Base-by-base conservation (phyloP, 2,888 invertebrate genomes). In the Adelognathus sp. region DNA sequence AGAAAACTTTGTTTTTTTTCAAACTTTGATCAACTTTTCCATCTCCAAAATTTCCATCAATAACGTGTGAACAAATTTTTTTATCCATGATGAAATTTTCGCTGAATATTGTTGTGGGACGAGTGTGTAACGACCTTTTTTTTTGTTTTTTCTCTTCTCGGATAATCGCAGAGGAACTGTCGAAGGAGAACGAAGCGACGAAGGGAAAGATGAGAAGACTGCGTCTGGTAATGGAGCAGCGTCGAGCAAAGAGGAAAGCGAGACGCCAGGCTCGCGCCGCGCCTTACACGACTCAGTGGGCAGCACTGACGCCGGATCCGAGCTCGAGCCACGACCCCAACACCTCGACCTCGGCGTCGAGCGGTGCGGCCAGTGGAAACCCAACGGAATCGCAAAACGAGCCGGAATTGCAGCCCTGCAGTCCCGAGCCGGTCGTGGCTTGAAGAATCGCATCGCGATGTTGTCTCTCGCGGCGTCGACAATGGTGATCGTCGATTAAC, bases 211-310 rank as follows among this genome's bases (percentile, higher is more conserved):
- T 98, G 91, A 96, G 97, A 88, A 96, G 97, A 82, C 92, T 98
- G 67, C 95, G 97, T 83, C 93, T 97, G 83, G 97, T 98, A 74
- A 96, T 98, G 97, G 97, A 97, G 85, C 97, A 98, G 91, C 94
- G 97, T 86, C 95, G 97, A 81, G 96, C 92, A 41, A 92, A 93
- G 50, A 91, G 94, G 54, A 92, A 92, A 84, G 93, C 97, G 82
- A 93, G 97, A 78, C 94, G 98, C 66, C 96, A 97, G 86, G 96
- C 96, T 50, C 94, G 96, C 88, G 93, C 94, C 1, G 91, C 94
- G 60, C 96, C 96, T 6, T 96, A 96, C 85, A 92, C 93, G 70
- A 91, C 93, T 79, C 93, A 93, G 81, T 91, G 91, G 90, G 91
- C 91, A 11, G 91, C 91, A 0, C 85, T 91, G 52, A 89, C 91